Base-by-base conservation (phyloP, 2,113 vertebrate species). In the Lepus americanus region DNA sequence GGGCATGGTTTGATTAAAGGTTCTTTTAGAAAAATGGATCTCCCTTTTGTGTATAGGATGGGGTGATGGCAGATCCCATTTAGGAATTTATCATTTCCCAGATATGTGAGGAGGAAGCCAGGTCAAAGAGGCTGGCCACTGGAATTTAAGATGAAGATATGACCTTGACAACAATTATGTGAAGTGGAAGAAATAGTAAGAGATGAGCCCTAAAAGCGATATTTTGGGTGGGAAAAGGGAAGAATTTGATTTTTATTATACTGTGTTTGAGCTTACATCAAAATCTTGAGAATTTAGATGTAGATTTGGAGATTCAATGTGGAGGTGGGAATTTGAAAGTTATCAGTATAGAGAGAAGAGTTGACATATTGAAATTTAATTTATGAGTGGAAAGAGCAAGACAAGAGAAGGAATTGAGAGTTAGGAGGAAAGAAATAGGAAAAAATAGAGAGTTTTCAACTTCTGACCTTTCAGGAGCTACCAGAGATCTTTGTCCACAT, bases 261-360 rank as follows among this genome's bases (percentile, higher is more conserved):
- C 13, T 31, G 7, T 70, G 12, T 76, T 81, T 83, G 67, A 83
- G 39, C 36, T 87, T 17, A 94, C 77, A 55, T 63, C 9, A 64
- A 87, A 85, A 9, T 67, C 23, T 27, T 73, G 25, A 44, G 39
- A 25, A 7, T 84, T 84, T 83, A 82, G 23, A 63, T 66, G 7
- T 4, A 88, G 59, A 8, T 73, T 84, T 95, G 23, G 44, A 55
- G 3, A 86, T 63, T 89, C n/a, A 66, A 0, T 36, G 25, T 86
- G 67, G 86, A 66, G 33, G 29, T 66, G 69, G 51, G 49, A n/a
- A 44, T 85, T 80, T 92, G n/a, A 77, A 96, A 88, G 55, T 5
- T 53, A 6, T 61, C 22, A 25, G 33, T 72, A 74, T 13, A 79
- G 64, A 95, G 44, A 79, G 4, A 74, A 72, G 63, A 86, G 17